A percentile compares a stretch with the other conserved stretches of the same genome.
Evolutionary conservation across 2,888 invertebrate species (phyloP).

Genomic region (Invenusta paracnida): DNA sequence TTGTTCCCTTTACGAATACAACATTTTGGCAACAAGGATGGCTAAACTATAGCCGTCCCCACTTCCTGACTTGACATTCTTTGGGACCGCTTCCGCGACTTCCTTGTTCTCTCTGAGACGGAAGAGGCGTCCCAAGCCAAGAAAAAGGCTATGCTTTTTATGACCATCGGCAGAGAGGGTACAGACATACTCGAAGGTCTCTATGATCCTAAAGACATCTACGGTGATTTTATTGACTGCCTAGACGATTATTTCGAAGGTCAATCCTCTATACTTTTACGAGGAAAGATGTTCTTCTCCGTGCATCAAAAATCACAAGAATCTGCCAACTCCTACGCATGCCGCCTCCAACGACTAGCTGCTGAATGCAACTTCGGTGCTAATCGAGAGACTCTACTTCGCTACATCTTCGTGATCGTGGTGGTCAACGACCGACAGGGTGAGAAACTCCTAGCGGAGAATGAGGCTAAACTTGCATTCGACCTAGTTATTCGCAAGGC

Average conservation of each 20-base stretch:
- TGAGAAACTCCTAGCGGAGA: neutral
- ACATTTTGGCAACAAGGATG: too few species aligned
- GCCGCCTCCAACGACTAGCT: neutral
- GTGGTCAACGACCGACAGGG: neutral
- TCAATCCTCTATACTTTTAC: too few species aligned
- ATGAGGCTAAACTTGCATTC: neutral
- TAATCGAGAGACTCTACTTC: too few species aligned
- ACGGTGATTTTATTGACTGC: neutral
- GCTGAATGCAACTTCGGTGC: neutral
- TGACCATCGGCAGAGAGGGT: neutral
- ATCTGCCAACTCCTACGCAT: neutral
- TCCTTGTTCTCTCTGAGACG: too few species aligned
- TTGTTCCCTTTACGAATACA: too few species aligned
- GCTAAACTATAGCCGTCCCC: too few species aligned
- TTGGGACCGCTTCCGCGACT: too few species aligned
- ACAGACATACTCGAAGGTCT: constrained; percentile 1
- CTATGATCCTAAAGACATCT: neutral
- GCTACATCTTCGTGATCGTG: too few species aligned
- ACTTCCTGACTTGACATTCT: too few species aligned
- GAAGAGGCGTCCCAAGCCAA: too few species aligned
- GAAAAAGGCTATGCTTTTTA: neutral
- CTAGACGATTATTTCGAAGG: neutral
- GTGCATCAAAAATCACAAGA: neutral
- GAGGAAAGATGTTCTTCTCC: neutral
- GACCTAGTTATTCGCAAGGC: neutral